These are phyloP conservation scores for Procavia capensis DNA, from an alignment of 2,113 vertebrate species.

Conservation along the genomic window DNA sequence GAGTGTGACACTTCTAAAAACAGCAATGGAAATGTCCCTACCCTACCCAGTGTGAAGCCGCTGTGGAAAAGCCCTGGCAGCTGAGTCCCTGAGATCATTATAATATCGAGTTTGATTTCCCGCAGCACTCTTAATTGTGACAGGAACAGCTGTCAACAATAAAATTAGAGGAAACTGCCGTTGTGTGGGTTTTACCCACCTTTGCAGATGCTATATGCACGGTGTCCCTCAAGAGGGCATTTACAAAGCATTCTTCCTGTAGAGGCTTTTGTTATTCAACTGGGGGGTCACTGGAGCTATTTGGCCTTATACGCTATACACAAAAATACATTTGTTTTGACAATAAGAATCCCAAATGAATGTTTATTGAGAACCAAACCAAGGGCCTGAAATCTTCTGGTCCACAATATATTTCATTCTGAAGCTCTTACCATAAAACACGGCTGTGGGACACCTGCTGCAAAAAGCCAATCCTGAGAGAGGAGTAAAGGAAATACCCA, in stretches of 20 bases:
- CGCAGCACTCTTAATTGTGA: slow-evolving; percentile 52
- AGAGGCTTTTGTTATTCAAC: slow-evolving; percentile 16
- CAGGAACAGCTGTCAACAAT: slow-evolving; percentile 71
- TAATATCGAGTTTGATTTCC: slow-evolving; percentile 64
- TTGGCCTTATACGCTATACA: not conserved
- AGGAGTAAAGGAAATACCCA: too few relatives aligned
- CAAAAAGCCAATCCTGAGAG: too few relatives aligned
- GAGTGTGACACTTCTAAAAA: not conserved
- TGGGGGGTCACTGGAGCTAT: not conserved
- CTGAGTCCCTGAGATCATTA: slow-evolving; percentile 71
- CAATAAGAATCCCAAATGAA: not conserved
- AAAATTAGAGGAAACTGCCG: slow-evolving; percentile 55
- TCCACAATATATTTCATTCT: not conserved
- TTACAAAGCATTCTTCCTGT: slow-evolving; percentile 25
- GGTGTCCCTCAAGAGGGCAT: slow-evolving; percentile 20
- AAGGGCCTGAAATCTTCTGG: not conserved
- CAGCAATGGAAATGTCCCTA: not conserved
- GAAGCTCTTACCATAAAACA: too few relatives aligned
- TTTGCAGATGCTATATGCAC: slow-evolving; percentile 54
- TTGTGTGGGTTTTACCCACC: not conserved
- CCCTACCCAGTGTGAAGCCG: not conserved
- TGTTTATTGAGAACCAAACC: slow-evolving; percentile 1
- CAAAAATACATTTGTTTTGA: slow-evolving; percentile 21
- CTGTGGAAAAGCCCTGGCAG: not conserved
- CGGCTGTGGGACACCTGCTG: too few relatives aligned